Conservation (phyloP, 1,140 invertebrate species). For the Pissodes strobi region DNA sequence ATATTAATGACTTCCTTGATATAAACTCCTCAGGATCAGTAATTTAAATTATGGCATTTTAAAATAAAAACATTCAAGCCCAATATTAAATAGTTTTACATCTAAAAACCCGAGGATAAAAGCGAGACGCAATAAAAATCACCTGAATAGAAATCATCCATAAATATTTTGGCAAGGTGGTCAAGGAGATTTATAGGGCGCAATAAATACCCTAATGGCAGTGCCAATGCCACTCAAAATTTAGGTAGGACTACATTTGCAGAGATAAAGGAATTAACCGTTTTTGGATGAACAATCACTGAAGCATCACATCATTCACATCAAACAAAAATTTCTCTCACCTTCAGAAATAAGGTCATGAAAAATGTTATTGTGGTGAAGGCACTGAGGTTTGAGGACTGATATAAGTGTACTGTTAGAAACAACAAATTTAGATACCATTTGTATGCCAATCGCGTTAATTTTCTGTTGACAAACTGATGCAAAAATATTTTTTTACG, state of each 20-base stretch:
- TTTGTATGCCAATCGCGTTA: constrained; percentile 38
- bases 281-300: constrained; percentile 1
- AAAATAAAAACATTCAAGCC: too few relatives aligned
- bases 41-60: too few relatives aligned
- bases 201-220: too few relatives aligned
- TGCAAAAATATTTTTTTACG: constrained; percentile 23
- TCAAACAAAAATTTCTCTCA: constrained; percentile 42
- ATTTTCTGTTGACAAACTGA: constrained; percentile 30
- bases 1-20: too few relatives aligned
- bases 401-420: constrained; percentile 34
- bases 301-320: constrained; percentile 14
- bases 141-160: background rate
- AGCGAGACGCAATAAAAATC: background rate
- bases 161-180: constrained; percentile 27
- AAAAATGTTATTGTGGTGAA: constrained; percentile 46
- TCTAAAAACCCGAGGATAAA: too few relatives aligned
- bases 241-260: constrained; percentile 5
- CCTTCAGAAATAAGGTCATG: constrained; percentile 51
- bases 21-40: too few relatives aligned
- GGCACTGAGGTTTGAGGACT: constrained; percentile 45
- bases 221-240: constrained; percentile 31
- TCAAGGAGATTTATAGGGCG: constrained; percentile 10
- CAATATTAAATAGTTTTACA: too few relatives aligned
- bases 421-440: constrained; percentile 56
- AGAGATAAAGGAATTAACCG: constrained; percentile 3